These are phyloP conservation scores for Eriosoma lanigerum DNA, from an alignment of 1,140 invertebrate species.

Conservation along the genomic window DNA sequence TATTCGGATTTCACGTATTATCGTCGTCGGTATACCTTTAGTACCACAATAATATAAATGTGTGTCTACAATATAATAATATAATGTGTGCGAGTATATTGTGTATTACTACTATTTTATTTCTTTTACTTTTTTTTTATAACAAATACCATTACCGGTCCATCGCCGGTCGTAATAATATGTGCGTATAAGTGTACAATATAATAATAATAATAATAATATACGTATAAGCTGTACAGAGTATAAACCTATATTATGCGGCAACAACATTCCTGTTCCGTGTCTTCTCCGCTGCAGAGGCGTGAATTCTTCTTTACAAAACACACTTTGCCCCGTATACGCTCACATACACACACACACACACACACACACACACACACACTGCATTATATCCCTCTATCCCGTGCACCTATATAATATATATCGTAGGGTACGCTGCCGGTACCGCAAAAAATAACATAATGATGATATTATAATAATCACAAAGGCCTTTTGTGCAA, in stretches of 20 bases:
- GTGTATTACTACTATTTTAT: conserved; percentile 17
- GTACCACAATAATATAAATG: too few species aligned
- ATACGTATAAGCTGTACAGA: not conserved
- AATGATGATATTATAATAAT: too few species aligned
- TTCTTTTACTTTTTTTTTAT: not conserved
- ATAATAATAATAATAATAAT: too few species aligned
- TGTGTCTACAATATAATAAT: too few species aligned
- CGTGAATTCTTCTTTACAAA: conserved; percentile 51
- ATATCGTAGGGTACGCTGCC: too few species aligned
- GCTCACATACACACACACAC: not conserved
- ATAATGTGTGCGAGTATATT: too few species aligned
- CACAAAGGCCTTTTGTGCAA: too few species aligned
- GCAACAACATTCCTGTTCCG: conserved; percentile 42
- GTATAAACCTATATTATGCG: not conserved
- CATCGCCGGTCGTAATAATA: not conserved
- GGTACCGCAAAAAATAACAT: too few species aligned
- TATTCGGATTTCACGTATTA: too few species aligned
- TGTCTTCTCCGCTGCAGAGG: conserved; percentile 43
- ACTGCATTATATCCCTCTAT: not conserved
- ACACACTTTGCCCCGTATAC: not conserved
- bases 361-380: not conserved
- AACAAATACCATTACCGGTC: conserved; percentile 38
- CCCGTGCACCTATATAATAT: too few species aligned
- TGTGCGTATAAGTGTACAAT: too few species aligned
- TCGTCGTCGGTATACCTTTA: too few species aligned